A percentile compares a stretch with the other conserved stretches of the same genome.
phyloP scores from a whole-genome alignment of 2,888 invertebrate species.

The Papilio gigon region DNA sequence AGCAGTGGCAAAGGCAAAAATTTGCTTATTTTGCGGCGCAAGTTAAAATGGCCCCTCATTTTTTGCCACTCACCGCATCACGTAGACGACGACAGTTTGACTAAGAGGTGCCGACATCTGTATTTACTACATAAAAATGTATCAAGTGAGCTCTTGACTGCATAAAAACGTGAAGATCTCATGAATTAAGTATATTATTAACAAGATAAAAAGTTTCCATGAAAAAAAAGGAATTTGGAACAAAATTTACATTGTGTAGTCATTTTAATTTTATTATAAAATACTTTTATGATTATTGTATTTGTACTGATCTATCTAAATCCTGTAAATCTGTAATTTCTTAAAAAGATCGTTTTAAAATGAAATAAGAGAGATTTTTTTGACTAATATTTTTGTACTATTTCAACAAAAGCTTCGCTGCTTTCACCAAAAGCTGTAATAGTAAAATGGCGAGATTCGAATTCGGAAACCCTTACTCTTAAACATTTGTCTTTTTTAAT shows the following conservation, averaged over 20 bases:
- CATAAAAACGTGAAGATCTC: not conserved
- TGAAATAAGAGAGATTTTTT: no score
- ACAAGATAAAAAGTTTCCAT: not conserved
- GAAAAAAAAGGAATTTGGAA: not conserved
- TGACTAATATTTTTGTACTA: no score
- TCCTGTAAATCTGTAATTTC: no score
- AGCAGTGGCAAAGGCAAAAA: slow-evolving; percentile 49
- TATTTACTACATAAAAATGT: slow-evolving; percentile 41
- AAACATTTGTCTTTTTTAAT: no score
- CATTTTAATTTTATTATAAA: not conserved
- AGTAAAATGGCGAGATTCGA: no score
- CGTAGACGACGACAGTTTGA: slow-evolving; percentile 48
- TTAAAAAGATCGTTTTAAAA: no score
- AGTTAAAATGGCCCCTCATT: slow-evolving; percentile 50
- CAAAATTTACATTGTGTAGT: not conserved
- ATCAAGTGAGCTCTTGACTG: slow-evolving; percentile 23
- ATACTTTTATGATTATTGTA: not conserved
- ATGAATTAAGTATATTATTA: not conserved
- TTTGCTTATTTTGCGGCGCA: slow-evolving; percentile 52
- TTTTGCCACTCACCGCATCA: slow-evolving; percentile 50
- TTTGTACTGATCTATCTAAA: not conserved
- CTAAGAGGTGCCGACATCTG: slow-evolving; percentile 48
- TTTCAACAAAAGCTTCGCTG: no score
- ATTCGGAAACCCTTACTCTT: no score
- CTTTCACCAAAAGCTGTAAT: no score